phyloP scores from a whole-genome alignment of 2,888 invertebrate genomes.

The Elmis aenea region DNA sequence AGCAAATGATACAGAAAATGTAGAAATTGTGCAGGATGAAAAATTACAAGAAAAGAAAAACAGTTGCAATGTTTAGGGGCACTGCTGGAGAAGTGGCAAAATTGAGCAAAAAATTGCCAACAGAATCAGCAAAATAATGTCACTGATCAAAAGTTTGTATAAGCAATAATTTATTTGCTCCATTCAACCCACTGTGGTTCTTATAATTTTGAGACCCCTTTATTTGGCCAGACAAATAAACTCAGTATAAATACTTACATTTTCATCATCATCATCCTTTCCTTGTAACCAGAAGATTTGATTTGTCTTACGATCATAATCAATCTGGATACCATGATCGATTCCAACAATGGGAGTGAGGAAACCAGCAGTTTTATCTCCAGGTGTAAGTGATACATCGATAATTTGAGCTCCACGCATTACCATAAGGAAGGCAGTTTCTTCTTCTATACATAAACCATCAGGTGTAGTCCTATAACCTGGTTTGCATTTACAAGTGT shows the following conservation, averaged over 20 bases:
- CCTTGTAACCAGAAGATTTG: conserved; percentile 84
- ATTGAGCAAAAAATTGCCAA: too few relatives aligned
- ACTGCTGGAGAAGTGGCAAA: too few relatives aligned
- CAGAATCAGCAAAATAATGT: too few relatives aligned
- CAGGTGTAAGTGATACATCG: conserved; percentile 72
- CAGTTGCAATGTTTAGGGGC: too few relatives aligned
- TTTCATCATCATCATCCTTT: conserved; percentile 70
- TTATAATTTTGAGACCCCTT: too few relatives aligned
- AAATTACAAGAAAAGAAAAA: too few relatives aligned
- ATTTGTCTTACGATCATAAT: conserved; percentile 84
- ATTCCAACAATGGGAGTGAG: conserved; percentile 85
- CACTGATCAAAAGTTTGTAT: too few relatives aligned
- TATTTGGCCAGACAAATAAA: too few relatives aligned
- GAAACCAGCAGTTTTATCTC: conserved; percentile 71
- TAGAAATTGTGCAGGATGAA: too few relatives aligned
- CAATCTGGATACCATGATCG: conserved; percentile 81
- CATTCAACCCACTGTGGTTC: too few relatives aligned
- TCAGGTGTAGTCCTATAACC: conserved; percentile 67
- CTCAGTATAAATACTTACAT: conserved; percentile 37
- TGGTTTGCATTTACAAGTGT: conserved; percentile 86
- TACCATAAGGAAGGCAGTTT: conserved; percentile 83
- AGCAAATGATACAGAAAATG: too few relatives aligned
- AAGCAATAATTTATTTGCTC: too few relatives aligned
- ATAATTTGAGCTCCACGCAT: conserved; percentile 86
- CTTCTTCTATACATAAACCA: conserved; percentile 77